Base-by-base conservation (phyloP, 2,113 vertebrate species). In the Pachycephala philippinensis region DNA sequence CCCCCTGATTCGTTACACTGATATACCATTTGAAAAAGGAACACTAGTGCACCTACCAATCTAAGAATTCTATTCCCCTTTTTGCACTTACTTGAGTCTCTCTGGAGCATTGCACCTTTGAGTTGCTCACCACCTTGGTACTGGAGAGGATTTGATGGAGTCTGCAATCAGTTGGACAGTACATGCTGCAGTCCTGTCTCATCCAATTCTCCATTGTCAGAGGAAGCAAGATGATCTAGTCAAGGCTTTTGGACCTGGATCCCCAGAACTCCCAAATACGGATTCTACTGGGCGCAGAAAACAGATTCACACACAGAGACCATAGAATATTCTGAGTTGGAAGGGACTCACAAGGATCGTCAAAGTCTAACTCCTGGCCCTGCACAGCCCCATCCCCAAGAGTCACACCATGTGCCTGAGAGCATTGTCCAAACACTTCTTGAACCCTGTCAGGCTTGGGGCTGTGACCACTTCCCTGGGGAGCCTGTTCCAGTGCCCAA, bases 81-180 rank as follows among this genome's bases (percentile, higher is more conserved):
- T 50, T 44, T 40, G 37, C 26, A 26, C 21, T 85, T n/a, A 31
- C 27, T 66, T 49, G 44, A 35, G 20, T 50, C 11, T 65, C 20
- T 57, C 60, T 50, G 37, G 31, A 68, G 61, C 53, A 37, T 10
- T 59, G 37, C 11, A 68, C 44, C 11, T 56, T 33, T 28, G 30
- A 56, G 50, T 30, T 40, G 30, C 70, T 76, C 23, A 42, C 31
- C 26, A 9, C 21, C 44, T 39, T 70, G 19, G 5, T 23, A 45
- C 47, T 28, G 56, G 45, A 61, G 23, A 45, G n/a, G 47, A 61
- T 69, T 53, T 78, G 54, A 11, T 45, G 74, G 47, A 78, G 8
- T 45, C 47, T 1, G 0, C 0, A 0, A 20, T 45, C 45, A 49
- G 9, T 9, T 74, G 40, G 19, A 40, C 50, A n/a, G n/a, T n/a